These are phyloP conservation scores for Oscheius sp. DNA, from an alignment of 2,888 invertebrate genomes.

Conservation along the genomic window DNA sequence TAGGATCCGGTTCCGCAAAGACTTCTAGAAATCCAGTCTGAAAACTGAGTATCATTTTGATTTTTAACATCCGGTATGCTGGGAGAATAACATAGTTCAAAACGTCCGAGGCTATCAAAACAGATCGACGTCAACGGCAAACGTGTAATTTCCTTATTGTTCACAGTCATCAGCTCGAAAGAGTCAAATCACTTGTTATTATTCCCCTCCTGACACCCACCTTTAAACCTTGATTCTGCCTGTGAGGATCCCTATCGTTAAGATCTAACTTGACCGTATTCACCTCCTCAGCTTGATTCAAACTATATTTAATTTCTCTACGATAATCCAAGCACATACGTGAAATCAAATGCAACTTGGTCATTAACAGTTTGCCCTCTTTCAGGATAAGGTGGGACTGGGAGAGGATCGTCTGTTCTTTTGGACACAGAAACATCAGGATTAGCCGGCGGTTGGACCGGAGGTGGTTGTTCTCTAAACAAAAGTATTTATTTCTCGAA, in stretches of 20 bases:
- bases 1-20: slow-evolving; percentile 50
- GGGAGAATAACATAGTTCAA: not conserved
- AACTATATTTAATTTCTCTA: not conserved
- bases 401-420: slow-evolving; percentile 8
- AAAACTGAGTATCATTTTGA: slow-evolving; percentile 2
- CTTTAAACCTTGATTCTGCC: slow-evolving; percentile 28
- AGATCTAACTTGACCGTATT: slow-evolving; percentile 34
- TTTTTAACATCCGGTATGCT: too few species aligned
- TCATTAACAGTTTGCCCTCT: slow-evolving; percentile 11
- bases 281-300: slow-evolving; percentile 27
- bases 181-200: not conserved
- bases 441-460: not conserved
- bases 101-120: not conserved
- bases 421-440: not conserved
- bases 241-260: slow-evolving; percentile 40
- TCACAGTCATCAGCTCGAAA: not conserved
- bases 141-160: too few species aligned
- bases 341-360: slow-evolving; percentile 28
- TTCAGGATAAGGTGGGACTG: slow-evolving; percentile 21
- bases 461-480: not conserved
- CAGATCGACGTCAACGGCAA: not conserved
- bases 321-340: not conserved
- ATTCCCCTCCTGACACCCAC: not conserved
- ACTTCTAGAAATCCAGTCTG: slow-evolving; percentile 51
- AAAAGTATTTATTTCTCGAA: not conserved